Evolutionary conservation across 30 jellyfish, hydroid and myxozoan species (phyloP).

Genomic region (Nemopilema nomurai): DNA sequence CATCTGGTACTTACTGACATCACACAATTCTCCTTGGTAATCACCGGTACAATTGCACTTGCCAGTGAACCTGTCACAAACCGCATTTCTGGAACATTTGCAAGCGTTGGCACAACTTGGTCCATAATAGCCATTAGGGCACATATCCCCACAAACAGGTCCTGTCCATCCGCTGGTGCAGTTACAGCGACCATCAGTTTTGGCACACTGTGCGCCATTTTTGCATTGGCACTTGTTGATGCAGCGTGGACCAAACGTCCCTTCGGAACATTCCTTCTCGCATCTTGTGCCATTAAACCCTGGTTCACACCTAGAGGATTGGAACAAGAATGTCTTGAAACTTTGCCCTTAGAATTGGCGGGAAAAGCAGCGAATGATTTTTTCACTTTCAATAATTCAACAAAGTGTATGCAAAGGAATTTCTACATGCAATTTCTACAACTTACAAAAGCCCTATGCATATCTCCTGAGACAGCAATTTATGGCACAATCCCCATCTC

Average conservation of each 20-base stretch:
- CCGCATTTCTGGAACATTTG: constrained; percentile 67
- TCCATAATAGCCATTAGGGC: constrained; percentile 84
- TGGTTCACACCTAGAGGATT: constrained; percentile 43
- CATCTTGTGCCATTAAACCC: constrained; percentile 78
- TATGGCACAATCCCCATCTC: no score
- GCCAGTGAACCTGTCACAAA: constrained; percentile 70
- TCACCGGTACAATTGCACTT: constrained; percentile 77
- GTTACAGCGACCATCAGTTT: constrained; percentile 70
- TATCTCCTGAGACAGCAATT: no score
- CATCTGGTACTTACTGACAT: constrained; percentile 33
- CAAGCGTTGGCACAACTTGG: constrained; percentile 55
- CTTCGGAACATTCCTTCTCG: constrained; percentile 70
- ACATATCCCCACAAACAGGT: constrained; percentile 24
- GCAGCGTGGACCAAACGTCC: constrained; percentile 76
- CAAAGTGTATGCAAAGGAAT: no score
- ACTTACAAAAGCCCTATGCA: no score
- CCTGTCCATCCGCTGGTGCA: constrained; percentile 91
- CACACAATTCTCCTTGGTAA: constrained; percentile 71
- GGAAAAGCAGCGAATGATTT: no score
- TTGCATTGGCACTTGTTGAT: constrained; percentile 56
- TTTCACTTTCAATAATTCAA: no score
- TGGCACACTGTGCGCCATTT: constrained; percentile 67
- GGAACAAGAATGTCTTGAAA: no score
- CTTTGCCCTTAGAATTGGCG: neutral
- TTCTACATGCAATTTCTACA: no score